Evolutionary conservation across 1,140 invertebrate species (phyloP).

Genomic region (Panulirus ornatus): DNA sequence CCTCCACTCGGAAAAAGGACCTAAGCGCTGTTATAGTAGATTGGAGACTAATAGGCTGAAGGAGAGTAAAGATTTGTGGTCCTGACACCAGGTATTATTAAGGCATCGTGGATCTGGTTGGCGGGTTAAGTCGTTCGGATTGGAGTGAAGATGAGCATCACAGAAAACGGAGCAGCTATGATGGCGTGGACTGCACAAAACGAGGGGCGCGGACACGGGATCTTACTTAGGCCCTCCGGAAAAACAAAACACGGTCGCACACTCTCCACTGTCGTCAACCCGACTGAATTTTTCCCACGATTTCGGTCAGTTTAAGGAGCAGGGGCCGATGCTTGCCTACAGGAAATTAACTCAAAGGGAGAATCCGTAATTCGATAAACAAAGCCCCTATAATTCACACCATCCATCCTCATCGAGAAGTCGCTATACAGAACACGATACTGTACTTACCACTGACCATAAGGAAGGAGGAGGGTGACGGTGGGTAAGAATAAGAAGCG

Average conservation of each 20-base stretch:
- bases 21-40: neutral
- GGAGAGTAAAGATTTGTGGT: conserved; percentile 7
- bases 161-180: conserved; percentile 66
- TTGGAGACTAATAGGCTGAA: neutral
- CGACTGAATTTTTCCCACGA: conserved; percentile 44
- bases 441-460: no score
- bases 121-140: conserved; percentile 27
- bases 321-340: neutral
- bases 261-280: conserved; percentile 51
- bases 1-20: neutral
- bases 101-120: conserved; percentile 21
- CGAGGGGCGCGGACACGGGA: conserved; percentile 63
- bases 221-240: conserved; percentile 72
- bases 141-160: conserved; percentile 54
- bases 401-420: neutral
- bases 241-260: conserved; percentile 69
- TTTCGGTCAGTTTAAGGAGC: conserved; percentile 39
- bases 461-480: neutral
- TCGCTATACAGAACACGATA: neutral
- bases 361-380: neutral
- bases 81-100: neutral
- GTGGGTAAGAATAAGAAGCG: conserved; percentile 19
- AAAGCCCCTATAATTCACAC: neutral
- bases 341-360: no score
- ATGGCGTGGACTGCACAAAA: conserved; percentile 60